A percentile compares a stretch with the other conserved stretches of the same genome.
phyloP scores from a whole-genome alignment of 1,140 invertebrate genomes.

The Drosophila parvula region DNA sequence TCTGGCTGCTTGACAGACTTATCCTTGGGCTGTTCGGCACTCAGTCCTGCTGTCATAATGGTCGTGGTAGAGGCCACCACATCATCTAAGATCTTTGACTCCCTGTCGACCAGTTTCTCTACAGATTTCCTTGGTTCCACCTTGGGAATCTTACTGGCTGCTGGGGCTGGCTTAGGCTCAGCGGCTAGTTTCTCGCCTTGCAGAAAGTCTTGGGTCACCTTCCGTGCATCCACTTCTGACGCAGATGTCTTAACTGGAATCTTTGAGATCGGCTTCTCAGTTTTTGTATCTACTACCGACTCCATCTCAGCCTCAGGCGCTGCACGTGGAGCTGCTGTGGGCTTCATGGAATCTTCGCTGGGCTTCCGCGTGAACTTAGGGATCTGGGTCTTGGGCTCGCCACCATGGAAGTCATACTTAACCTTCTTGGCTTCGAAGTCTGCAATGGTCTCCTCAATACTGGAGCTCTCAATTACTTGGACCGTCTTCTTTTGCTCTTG shows the following conservation, averaged over 20 bases:
- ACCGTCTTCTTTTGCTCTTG: constrained; percentile 56
- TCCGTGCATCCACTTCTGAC: constrained; percentile 58
- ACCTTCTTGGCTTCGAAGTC: constrained; percentile 81
- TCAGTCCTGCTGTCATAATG: constrained; percentile 67
- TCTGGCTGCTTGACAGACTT: constrained; percentile 35
- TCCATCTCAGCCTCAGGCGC: constrained; percentile 56
- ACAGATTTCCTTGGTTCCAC: constrained; percentile 69
- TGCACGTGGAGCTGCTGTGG: constrained; percentile 70
- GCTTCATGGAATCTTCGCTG: constrained; percentile 57
- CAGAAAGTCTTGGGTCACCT: constrained; percentile 75
- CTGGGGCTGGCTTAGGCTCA: constrained; percentile 53
- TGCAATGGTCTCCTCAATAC: constrained; percentile 78
- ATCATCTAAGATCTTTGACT: constrained; percentile 58
- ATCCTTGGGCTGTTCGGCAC: constrained; percentile 35
- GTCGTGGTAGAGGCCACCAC: constrained; percentile 57
- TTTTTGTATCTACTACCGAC: constrained; percentile 41
- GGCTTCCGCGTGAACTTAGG: constrained; percentile 64
- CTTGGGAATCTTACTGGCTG: constrained; percentile 72
- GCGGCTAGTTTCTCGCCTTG: constrained; percentile 56
- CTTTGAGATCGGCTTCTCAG: constrained; percentile 64
- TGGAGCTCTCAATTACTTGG: constrained; percentile 58
- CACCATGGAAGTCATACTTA: constrained; percentile 74
- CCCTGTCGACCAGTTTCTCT: constrained; percentile 55
- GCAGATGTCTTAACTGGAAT: constrained; percentile 62
- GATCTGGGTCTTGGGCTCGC: constrained; percentile 75